Conservation (phyloP, 1,140 invertebrate species). For the Drosophila obscura region DNA sequence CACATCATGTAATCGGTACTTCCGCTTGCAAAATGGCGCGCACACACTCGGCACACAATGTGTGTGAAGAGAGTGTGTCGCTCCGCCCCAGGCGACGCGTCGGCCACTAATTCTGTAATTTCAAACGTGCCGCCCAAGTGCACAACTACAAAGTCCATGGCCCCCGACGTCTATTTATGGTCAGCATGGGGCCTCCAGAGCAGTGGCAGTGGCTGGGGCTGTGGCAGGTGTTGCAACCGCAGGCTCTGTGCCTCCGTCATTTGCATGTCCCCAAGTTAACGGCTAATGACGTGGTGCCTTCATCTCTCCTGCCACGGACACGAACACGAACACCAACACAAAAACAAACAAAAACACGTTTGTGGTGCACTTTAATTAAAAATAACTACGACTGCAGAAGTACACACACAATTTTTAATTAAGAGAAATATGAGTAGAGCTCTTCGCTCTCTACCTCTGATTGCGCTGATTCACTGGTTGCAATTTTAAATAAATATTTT, state of each 20-base stretch:
- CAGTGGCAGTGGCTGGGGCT: slow-evolving; percentile 11
- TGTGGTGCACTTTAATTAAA: slow-evolving; percentile 70
- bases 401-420: slow-evolving; percentile 61
- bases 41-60: slow-evolving; percentile 45
- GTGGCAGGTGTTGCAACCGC: slow-evolving; percentile 31
- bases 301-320: slow-evolving; percentile 4
- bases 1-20: slow-evolving; percentile 67
- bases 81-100: neutral
- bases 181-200: slow-evolving; percentile 9
- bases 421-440: slow-evolving; percentile 58
- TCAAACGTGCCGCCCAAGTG: slow-evolving; percentile 50
- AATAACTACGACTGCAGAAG: slow-evolving; percentile 54
- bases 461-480: slow-evolving; percentile 22
- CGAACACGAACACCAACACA: neutral
- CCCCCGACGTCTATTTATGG: slow-evolving; percentile 58
- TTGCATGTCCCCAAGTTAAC: slow-evolving; percentile 53
- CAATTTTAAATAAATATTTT: slow-evolving; percentile 38
- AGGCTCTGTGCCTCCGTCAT: slow-evolving; percentile 34
- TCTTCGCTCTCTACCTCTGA: neutral
- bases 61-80: neutral
- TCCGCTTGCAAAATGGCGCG: slow-evolving; percentile 68
- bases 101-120: slow-evolving; percentile 73
- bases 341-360: slow-evolving; percentile 26
- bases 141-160: slow-evolving; percentile 33
- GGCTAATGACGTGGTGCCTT: slow-evolving; percentile 44